Conservation (phyloP, 2,797 vertebrate species). For the Mionectes olivaceus region DNA sequence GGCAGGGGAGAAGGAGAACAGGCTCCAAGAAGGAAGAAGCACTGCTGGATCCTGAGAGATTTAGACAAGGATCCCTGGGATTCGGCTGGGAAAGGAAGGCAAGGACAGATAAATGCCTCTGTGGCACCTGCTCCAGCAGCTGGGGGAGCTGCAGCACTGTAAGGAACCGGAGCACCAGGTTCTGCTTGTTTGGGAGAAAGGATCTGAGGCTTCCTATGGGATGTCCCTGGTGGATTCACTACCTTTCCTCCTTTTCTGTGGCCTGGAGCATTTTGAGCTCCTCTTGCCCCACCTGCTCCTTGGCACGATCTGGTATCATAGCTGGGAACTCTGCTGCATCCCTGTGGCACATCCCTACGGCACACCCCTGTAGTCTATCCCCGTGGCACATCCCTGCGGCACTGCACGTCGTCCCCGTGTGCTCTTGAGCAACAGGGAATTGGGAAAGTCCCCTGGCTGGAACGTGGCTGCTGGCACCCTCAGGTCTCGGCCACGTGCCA, state of each 20-base stretch:
- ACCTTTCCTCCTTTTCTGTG: not conserved
- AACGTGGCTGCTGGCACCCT: not conserved
- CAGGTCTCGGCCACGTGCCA: not conserved
- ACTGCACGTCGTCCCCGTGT: not conserved
- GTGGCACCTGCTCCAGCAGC: not conserved
- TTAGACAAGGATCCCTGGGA: not conserved
- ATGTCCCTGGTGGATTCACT: not conserved
- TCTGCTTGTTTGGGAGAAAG: not conserved
- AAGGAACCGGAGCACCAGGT: rapidly evolving
- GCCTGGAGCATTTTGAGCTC: not conserved
- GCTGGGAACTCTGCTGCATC: not conserved
- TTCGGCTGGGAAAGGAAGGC: not conserved
- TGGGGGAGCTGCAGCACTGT: rapidly evolving
- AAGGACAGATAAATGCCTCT: not conserved
- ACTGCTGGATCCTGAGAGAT: not conserved
- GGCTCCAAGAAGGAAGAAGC: not conserved
- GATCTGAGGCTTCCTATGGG: rapidly evolving
- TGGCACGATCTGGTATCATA: rapidly evolving
- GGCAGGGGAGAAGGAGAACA: not conserved
- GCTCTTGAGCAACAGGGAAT: not conserved
- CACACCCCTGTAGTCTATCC: too few species aligned
- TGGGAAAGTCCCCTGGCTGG: not conserved
- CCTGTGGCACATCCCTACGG: not conserved
- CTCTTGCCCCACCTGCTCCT: not conserved
- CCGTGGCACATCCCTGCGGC: too few species aligned